phyloP scores from a whole-genome alignment of 2,113 vertebrate species.

The Phycodurus eques region DNA sequence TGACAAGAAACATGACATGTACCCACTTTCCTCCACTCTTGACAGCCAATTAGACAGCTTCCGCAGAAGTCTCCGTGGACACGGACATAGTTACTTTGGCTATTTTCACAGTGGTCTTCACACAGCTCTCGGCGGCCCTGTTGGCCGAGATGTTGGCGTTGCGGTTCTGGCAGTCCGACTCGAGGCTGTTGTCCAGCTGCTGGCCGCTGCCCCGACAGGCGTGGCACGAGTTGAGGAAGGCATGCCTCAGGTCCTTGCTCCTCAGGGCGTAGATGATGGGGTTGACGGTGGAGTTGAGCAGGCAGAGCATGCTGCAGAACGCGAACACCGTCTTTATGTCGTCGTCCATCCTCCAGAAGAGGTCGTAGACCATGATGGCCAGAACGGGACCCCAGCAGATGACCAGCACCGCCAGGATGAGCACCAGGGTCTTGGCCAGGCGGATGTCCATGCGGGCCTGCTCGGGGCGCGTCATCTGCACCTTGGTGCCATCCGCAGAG shows the following conservation, averaged over 20 bases:
- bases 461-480: conserved; percentile 90
- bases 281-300: conserved; percentile 98
- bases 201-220: conserved; percentile 84
- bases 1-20: conserved; percentile 43
- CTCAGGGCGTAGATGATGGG: conserved; percentile 97
- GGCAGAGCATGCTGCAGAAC: conserved; percentile 97
- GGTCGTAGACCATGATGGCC: conserved; percentile 98
- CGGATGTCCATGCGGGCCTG: conserved; percentile 98
- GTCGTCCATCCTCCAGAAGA: conserved; percentile 97
- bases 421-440: conserved; percentile 96
- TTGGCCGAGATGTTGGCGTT: conserved; percentile 85
- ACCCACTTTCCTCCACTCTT: conserved; percentile 12
- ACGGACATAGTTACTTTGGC: conserved; percentile 99
- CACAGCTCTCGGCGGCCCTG: conserved; percentile 93
- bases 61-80: conserved; percentile 96
- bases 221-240: conserved; percentile 92
- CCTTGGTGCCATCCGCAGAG: conserved; percentile 91
- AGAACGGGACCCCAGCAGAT: conserved; percentile 98
- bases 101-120: conserved; percentile 99
- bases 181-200: conserved; percentile 95
- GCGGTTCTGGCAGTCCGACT: conserved; percentile 96
- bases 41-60: conserved; percentile 82
- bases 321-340: conserved; percentile 97
- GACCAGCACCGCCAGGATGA: conserved; percentile 94
- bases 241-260: conserved; percentile 95